phyloP scores from a whole-genome alignment of 92 coral and sea anemone species.

The Actinostola sp. region DNA sequence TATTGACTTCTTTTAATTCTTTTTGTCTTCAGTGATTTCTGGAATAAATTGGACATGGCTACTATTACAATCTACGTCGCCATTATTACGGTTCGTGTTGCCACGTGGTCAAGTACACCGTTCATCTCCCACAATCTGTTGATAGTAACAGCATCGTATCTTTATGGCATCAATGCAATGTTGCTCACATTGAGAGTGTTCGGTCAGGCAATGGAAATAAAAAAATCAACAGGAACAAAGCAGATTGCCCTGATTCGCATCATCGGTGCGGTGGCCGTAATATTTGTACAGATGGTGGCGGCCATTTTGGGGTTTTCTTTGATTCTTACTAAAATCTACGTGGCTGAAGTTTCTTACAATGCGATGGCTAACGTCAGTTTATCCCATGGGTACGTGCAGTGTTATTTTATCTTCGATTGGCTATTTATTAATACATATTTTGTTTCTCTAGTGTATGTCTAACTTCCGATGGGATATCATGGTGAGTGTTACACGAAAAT shows the following conservation, averaged over 20 bases:
- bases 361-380: too few species aligned
- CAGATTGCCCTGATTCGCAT: conserved; percentile 48
- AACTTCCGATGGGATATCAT: too few species aligned
- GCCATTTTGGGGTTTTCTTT: conserved; percentile 46
- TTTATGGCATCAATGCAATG: conserved; percentile 45
- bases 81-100: background rate
- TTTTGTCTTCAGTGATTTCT: too few species aligned
- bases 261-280: too few species aligned
- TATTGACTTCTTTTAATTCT: too few species aligned
- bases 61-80: background rate
- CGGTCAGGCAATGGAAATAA: conserved; percentile 50
- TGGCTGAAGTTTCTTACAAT: conserved; percentile 10
- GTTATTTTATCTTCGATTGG: too few species aligned
- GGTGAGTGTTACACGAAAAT: too few species aligned
- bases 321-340: conserved; percentile 38
- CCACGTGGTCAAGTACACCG: background rate
- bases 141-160: conserved; percentile 37
- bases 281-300: conserved; percentile 41
- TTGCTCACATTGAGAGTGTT: conserved; percentile 44
- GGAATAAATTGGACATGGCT: background rate
- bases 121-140: too few species aligned
- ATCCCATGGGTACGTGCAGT: too few species aligned
- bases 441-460: too few species aligned
- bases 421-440: too few species aligned
- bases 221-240: conserved; percentile 38